Evolutionary conservation across 2,113 vertebrate species (phyloP).

Genomic region (Tringa solitaria): DNA sequence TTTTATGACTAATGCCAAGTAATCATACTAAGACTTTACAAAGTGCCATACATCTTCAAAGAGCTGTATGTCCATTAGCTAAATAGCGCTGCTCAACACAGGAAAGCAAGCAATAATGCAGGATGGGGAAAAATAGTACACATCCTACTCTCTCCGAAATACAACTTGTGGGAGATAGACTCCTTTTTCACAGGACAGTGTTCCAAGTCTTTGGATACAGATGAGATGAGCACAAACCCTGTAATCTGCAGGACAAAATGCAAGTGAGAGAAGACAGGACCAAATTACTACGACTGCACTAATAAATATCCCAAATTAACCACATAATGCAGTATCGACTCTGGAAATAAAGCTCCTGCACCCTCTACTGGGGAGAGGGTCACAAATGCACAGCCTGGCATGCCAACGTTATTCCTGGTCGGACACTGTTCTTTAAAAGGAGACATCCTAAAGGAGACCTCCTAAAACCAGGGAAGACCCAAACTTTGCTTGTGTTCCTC

Average conservation of each 20-base stretch:
- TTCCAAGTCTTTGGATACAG: neutral
- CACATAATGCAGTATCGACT: fast-evolving
- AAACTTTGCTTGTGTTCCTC: neutral
- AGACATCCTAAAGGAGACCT: neutral
- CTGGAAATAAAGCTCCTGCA: constrained; percentile 27
- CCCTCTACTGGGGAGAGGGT: constrained; percentile 52
- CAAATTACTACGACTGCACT: fast-evolving
- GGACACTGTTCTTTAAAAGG: neutral
- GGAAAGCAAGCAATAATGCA: neutral
- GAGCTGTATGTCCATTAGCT: neutral
- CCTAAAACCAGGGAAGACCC: neutral
- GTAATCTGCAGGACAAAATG: neutral
- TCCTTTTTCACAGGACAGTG: neutral
- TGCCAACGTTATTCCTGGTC: fast-evolving
- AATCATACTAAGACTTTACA: neutral
- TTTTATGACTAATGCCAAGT: neutral
- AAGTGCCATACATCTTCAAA: neutral
- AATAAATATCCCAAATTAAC: neutral
- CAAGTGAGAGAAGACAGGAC: neutral
- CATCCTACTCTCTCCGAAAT: neutral
- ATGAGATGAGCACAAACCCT: neutral
- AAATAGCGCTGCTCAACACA: neutral
- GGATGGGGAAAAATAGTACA: fast-evolving
- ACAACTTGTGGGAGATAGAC: neutral
- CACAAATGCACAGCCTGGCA: neutral